Conservation (phyloP, 2,797 vertebrate genomes). For the Microtus agrestis region DNA sequence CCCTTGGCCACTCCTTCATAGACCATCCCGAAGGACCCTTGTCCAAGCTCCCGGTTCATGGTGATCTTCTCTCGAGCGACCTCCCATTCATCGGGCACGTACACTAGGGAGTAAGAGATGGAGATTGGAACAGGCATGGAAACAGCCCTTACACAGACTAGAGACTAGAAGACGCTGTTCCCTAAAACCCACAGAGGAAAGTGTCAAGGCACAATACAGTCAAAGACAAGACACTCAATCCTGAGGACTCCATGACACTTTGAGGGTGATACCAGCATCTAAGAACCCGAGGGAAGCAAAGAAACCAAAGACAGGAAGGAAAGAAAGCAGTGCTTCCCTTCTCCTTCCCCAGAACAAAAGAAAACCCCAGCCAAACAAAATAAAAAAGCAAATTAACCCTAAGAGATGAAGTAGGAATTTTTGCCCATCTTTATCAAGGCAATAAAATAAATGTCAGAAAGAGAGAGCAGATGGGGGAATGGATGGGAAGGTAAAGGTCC, state of each 20-base stretch:
- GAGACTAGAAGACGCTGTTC: too few species aligned
- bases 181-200: not conserved
- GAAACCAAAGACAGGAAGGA: not conserved
- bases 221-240: fast-evolving
- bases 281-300: not conserved
- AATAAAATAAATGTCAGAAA: not conserved
- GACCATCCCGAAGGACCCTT: slow-evolving; percentile 99
- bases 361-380: not conserved
- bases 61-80: slow-evolving; percentile 98
- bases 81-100: slow-evolving; percentile 98
- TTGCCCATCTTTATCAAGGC: not conserved
- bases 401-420: not conserved
- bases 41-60: slow-evolving; percentile 96
- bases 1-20: slow-evolving; percentile 98
- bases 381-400: not conserved
- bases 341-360: not conserved
- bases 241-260: not conserved
- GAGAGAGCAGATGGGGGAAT: not conserved
- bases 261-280: not conserved
- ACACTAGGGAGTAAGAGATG: slow-evolving; percentile 89
- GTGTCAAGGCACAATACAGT: not conserved
- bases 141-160: fast-evolving
- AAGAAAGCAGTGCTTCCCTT: not conserved
- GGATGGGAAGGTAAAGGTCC: too few species aligned
- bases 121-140: not conserved